Evolutionary conservation across 2,797 vertebrate genomes (phyloP).

Genomic region (Channallabes apus): DNA sequence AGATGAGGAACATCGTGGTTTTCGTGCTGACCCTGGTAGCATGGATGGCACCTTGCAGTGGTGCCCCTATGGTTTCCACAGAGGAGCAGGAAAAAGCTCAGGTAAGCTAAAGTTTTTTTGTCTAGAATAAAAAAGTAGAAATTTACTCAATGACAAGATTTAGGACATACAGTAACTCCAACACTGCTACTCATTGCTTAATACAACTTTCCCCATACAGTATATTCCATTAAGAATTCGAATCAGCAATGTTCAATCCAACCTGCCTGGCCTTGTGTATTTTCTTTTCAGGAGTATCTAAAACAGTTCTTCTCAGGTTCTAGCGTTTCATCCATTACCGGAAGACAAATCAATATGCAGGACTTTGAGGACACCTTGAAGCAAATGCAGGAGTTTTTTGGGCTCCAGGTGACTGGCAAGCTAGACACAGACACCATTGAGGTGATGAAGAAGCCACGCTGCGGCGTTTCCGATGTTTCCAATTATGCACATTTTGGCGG

Average conservation of each 20-base stretch:
- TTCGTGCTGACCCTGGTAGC: conserved; percentile 12
- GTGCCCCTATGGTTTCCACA: conserved; percentile 31
- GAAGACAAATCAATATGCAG: conserved; percentile 6
- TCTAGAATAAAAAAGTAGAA: too few relatives aligned
- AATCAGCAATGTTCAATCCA: background rate
- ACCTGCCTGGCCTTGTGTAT: too few relatives aligned
- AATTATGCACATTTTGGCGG: conserved; percentile 48
- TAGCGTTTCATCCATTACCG: background rate
- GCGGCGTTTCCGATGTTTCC: conserved; percentile 69
- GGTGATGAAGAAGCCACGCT: conserved; percentile 67
- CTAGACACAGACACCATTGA: conserved; percentile 60
- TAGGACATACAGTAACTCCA: too few relatives aligned
- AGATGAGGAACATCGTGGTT: conserved; percentile 36
- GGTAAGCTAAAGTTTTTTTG: conserved; percentile 32
- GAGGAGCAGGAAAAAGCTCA: conserved; percentile 49
- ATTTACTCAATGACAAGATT: too few relatives aligned
- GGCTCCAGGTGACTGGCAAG: conserved; percentile 58
- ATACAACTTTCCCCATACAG: too few relatives aligned
- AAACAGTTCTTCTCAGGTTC: conserved; percentile 48
- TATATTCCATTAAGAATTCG: too few relatives aligned
- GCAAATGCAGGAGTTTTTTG: conserved; percentile 65
- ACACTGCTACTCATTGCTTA: too few relatives aligned
- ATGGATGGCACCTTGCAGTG: conserved; percentile 26
- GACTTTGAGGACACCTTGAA: conserved; percentile 45
- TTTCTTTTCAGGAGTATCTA: conserved; percentile 53